These are phyloP conservation scores for Rhynchomys soricoides DNA, from an alignment of 2,113 vertebrate species.

Conservation along the genomic window DNA sequence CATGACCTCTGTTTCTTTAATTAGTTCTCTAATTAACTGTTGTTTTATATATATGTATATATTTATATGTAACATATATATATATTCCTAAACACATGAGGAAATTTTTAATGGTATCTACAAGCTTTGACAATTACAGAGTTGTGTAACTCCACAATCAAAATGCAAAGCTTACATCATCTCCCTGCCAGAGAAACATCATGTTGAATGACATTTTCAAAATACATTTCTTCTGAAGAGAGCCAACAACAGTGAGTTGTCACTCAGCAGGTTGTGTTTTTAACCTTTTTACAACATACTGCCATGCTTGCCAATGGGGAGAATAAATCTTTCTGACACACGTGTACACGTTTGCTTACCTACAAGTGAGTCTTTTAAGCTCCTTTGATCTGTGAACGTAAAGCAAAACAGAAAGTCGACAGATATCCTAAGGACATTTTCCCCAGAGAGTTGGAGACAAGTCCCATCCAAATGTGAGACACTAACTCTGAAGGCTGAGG, in stretches of 20 bases:
- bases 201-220: constrained; percentile 34
- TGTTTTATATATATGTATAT: not conserved
- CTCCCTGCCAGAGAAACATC: not conserved
- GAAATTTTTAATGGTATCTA: not conserved
- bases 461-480: not conserved
- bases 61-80: not conserved
- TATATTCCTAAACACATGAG: not conserved
- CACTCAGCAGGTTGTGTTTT: not conserved
- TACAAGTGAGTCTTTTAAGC: not conserved
- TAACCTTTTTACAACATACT: not conserved
- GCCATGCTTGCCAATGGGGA: not conserved
- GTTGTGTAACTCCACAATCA: not conserved
- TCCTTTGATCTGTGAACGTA: not conserved
- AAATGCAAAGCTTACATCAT: not conserved
- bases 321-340: constrained; percentile 27
- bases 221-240: constrained; percentile 8
- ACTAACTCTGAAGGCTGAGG: not conserved
- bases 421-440: not conserved
- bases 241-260: not conserved
- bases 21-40: not conserved
- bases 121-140: not conserved
- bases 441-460: constrained; percentile 27
- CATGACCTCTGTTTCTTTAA: not conserved
- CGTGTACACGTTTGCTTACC: not conserved
- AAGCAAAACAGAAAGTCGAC: not conserved